phyloP scores from a whole-genome alignment of 2,113 vertebrate species.

The Coptodon bakossiorum region DNA sequence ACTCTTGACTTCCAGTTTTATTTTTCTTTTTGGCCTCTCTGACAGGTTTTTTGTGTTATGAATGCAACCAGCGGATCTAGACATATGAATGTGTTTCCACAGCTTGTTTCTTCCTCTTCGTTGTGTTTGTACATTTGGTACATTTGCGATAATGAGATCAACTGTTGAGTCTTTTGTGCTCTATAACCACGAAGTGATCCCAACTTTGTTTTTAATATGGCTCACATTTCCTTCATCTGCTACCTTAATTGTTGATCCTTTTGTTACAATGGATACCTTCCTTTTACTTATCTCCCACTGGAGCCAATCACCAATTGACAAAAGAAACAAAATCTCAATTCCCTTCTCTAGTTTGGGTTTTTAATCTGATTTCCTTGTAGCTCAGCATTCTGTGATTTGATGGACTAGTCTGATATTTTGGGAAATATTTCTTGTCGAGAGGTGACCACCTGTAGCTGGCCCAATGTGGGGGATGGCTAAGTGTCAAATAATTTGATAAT shows the following conservation, averaged over 20 bases:
- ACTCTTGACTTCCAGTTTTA: constrained; percentile 36
- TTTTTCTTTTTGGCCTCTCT: background rate
- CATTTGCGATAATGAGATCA: background rate
- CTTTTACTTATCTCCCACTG: background rate
- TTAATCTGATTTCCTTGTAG: background rate
- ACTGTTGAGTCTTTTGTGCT: background rate
- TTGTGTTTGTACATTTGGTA: constrained; percentile 17
- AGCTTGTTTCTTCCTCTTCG: background rate
- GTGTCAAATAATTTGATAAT: background rate
- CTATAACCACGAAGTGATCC: background rate
- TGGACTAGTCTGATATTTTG: background rate
- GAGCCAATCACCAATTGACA: background rate
- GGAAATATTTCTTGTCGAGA: background rate
- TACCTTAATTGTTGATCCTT: background rate
- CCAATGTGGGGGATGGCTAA: background rate
- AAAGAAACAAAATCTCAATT: background rate
- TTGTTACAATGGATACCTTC: background rate
- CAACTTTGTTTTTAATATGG: background rate
- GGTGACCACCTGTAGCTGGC: background rate
- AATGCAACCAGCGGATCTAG: constrained; percentile 47
- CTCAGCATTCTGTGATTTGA: background rate
- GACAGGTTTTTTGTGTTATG: constrained; percentile 3
- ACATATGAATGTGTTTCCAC: constrained; percentile 57
- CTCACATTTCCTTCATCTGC: background rate
- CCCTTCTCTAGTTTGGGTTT: background rate